Evolutionary conservation across 1,140 invertebrate genomes (phyloP), one percentile per base, ranked within the genome.

Genomic region (Listronotus bonariensis): DNA sequence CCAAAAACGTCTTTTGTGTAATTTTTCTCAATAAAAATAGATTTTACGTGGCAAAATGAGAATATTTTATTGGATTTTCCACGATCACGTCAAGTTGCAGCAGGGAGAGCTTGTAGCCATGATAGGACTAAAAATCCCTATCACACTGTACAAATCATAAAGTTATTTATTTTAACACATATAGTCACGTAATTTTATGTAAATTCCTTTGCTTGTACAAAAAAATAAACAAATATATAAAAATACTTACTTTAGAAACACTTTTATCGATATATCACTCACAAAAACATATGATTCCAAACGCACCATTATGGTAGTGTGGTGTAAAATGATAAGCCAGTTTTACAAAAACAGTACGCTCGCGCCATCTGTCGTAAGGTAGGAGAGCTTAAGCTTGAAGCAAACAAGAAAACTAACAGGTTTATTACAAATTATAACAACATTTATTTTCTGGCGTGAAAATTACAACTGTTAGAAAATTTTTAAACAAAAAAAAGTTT

Each of bases 271-370:
- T 38, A 66, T 69, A 52, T 65, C 46, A 43, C 60, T 71, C 60
- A 70, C 62, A 32, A 70, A 67, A 71, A 71, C 67, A 71, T 73
- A 69, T 71, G 60, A 69, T 73, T 68, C 67, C 58, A 67, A 65
- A 59, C 66, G 58, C 68, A 73, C 72, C 70, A 73, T 71, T 63
- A 71, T 72, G 61, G 52, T 55, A 63, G 61, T 68, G 61, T 67
- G 64, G 51, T 64, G 40, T 58, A 46, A 66, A 36, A 56, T 70
- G 68, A 72, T 68, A 72, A 69, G 65, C 58, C 56, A 67, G 61
- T 66, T 70, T 72, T 45, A 57, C 55, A 57, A 43, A 45, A 43
- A n/a, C 3, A 1, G 20, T 6, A 45, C 11, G 11, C 26, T 12
- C 6, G 52, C 26, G 61, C 14, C 61, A 64, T 64, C 61, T 64